Conservation (phyloP, 2,888 invertebrate species). For the Chymomyza caudatula region DNA sequence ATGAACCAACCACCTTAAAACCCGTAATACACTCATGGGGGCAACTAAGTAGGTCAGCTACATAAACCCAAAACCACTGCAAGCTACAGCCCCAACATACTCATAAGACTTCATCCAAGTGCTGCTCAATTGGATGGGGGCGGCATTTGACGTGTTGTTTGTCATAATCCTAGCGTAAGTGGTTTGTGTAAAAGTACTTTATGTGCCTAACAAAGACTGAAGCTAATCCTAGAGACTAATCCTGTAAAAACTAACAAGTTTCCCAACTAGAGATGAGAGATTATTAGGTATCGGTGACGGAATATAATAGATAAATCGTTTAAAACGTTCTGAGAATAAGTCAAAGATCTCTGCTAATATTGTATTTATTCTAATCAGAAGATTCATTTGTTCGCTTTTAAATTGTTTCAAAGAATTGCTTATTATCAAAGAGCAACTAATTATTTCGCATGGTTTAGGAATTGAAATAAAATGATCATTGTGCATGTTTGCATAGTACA, state of each 20-base stretch:
- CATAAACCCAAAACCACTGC: slow-evolving; percentile 8
- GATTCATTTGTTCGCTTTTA: no score
- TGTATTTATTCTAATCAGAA: no score
- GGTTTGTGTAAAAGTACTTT: slow-evolving; percentile 45
- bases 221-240: background rate
- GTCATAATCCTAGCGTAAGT: slow-evolving; percentile 11
- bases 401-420: no score
- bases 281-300: no score
- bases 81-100: slow-evolving; percentile 34
- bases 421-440: no score
- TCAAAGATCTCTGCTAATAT: no score
- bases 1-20: slow-evolving; percentile 18
- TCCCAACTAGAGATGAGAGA: background rate
- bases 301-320: no score
- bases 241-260: background rate
- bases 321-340: no score
- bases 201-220: slow-evolving; percentile 36
- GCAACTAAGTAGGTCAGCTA: background rate
- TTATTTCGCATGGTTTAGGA: no score
- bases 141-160: slow-evolving; percentile 53
- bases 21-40: background rate
- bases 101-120: slow-evolving; percentile 42
- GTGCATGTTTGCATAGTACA: no score
- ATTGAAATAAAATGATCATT: no score
- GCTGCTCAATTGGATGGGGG: slow-evolving; percentile 42